Evolutionary conservation across 2,113 vertebrate genomes (phyloP), one percentile per base, ranked within the genome.

Genomic region (Pardalotus punctatus): DNA sequence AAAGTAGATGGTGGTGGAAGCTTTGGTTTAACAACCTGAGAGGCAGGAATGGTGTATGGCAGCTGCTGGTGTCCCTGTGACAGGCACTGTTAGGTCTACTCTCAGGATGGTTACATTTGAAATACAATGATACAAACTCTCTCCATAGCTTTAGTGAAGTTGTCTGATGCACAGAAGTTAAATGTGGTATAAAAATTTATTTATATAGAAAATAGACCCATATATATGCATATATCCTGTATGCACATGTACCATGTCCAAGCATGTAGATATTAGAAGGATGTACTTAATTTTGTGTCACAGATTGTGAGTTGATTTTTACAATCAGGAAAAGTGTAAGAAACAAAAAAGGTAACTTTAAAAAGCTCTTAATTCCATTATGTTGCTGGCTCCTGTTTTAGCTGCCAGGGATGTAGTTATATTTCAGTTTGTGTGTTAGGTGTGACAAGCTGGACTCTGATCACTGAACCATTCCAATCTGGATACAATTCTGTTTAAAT

Each of bases 151-250:
- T 69, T 89, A 89, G 84, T 72, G 84, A 85, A 81, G n/a, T 50
- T 60, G 43, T 72, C 81, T 72, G 69, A 86, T 72, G 54, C 38
- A 43, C 66, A 77, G 94, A 77, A 91, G 94, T 90, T 54, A 95
- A 96, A 96, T 93, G 95, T 97, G 94, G 92, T 96, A 95, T 95
- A 90, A 95, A 95, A 94, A 85, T 51, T 94, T 91, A 94, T 94
- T 94, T 91, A 93, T 94, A 36, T 73, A 88, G 87, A 43, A 65
- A 60, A 78, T 74, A 93, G 93, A 29, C 81, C 90, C 85, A 9
- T 47, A 35, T 81, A 48, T 88, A 69, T 93, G 88, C 94, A 89
- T 79, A 91, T 83, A 74, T 28, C 65, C 91, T 84, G 88, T 92
- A 81, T 87, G 81, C 89, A 93, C 89, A 85, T 54, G 56, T 73